phyloP scores from a whole-genome alignment of 2,113 vertebrate species.

The Ciconia boyciana region DNA sequence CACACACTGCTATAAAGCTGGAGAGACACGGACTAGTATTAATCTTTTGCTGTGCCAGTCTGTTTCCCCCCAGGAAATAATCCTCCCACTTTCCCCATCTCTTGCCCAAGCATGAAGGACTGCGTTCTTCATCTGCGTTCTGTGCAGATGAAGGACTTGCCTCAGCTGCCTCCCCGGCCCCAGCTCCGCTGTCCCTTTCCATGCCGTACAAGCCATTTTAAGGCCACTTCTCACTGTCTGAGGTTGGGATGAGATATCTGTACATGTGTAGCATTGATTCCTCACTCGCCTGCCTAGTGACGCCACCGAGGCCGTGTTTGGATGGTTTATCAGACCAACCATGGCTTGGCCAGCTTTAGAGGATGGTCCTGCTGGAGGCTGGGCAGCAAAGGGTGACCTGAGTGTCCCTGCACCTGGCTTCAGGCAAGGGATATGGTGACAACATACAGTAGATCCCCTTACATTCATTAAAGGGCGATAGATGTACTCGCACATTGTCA shows the following conservation, averaged over 20 bases:
- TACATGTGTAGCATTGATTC: accelerated
- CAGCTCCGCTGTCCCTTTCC: not conserved
- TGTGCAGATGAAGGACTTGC: not conserved
- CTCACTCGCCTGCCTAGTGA: not conserved
- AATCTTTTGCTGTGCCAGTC: not conserved
- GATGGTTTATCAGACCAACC: not conserved
- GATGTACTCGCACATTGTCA: not conserved
- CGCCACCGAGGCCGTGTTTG: accelerated
- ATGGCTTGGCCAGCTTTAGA: not conserved
- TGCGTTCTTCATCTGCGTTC: no score
- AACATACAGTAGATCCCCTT: not conserved
- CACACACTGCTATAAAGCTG: not conserved
- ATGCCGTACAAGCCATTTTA: not conserved
- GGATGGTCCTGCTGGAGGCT: not conserved
- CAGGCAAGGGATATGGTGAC: not conserved
- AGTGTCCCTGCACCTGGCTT: not conserved
- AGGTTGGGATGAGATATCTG: not conserved
- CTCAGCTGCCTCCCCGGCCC: not conserved
- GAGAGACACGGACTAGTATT: not conserved
- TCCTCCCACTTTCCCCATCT: not conserved
- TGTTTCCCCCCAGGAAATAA: not conserved
- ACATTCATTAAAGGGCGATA: accelerated
- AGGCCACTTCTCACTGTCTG: not conserved
- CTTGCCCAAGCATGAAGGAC: not conserved
- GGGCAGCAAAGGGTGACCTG: not conserved